Evolutionary conservation across 2,888 invertebrate species (phyloP), one percentile per base, ranked within the genome.

Genomic region (Temnothorax rugatulus): DNA sequence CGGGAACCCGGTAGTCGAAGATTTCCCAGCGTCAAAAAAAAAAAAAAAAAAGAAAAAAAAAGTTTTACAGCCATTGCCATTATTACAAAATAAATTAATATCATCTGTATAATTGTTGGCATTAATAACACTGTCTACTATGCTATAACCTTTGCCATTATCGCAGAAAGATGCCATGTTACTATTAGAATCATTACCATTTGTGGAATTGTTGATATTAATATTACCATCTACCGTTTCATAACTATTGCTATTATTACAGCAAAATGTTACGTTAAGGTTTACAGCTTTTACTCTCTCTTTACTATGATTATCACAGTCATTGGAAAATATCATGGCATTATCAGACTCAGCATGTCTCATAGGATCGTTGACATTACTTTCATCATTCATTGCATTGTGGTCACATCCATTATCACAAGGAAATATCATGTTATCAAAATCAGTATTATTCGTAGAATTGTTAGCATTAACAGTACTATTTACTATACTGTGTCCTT

Each of bases 221-320:
- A 44, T 29, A 47, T 4, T 9, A 66, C 1, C 8, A 66, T 47
- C 0, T 29, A 68, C 8, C 4, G 4, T 68, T 47, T 47, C 4
- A 15, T 29, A 7, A 50, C n/a, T 29, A 2, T 44, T 66, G 44
- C 13, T 5, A 0, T 66, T 44, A 41, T 66, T 7, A 25, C 25
- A 44, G 8, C 44, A 25, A 66, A 38, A 25, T 41, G 64, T 41
- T 66, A 25, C 44, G 4, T 66, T 66, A 64, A 64, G 64, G 41
- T 41, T 21, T 3, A 21, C 41, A 64, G 21, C 5, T 21, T 41
- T 41, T 25, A 44, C 44, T 44, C 29, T 29, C 29, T 29, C 29
- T 29, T 2, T 44, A 34, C 34, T 44, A 44, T 2, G 44, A 0
- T 44, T 44, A 44, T 44, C 4, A 44, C 13, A 44, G 7, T 44